These are phyloP conservation scores for Elymnias hypermnestra DNA, from an alignment of 1,140 invertebrate species.

Conservation along the genomic window DNA sequence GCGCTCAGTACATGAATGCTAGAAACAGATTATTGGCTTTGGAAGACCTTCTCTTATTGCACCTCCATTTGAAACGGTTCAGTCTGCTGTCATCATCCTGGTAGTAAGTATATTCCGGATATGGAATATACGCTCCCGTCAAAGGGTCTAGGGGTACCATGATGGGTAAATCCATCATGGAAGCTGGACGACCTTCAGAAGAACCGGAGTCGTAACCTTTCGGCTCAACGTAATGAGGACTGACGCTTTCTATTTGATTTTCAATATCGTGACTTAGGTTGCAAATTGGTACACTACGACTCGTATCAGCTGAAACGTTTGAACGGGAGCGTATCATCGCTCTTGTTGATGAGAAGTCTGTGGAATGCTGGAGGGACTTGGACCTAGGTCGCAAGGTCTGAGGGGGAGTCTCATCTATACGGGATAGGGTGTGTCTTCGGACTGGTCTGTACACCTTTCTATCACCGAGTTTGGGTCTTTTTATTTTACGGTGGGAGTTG, in stretches of 20 bases:
- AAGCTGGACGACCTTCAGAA: slow-evolving; percentile 44
- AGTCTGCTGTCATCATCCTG: slow-evolving; percentile 39
- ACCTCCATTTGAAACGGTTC: slow-evolving; percentile 42
- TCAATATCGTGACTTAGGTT: slow-evolving; percentile 50
- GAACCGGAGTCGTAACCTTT: slow-evolving; percentile 43
- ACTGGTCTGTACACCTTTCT: slow-evolving; percentile 55
- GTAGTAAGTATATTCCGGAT: slow-evolving; percentile 59
- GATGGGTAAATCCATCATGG: slow-evolving; percentile 55
- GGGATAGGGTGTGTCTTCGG: slow-evolving; percentile 54
- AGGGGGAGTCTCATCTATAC: slow-evolving; percentile 63
- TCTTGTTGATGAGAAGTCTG: slow-evolving; percentile 52
- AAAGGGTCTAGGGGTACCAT: slow-evolving; percentile 50
- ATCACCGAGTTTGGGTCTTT: slow-evolving; percentile 46
- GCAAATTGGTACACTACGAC: slow-evolving; percentile 60
- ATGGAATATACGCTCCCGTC: slow-evolving; percentile 54
- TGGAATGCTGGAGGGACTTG: slow-evolving; percentile 51
- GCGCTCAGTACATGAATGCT: slow-evolving; percentile 72
- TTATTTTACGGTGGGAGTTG: slow-evolving; percentile 57
- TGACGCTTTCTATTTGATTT: slow-evolving; percentile 33
- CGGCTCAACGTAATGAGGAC: slow-evolving; percentile 60
- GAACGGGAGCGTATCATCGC: slow-evolving; percentile 47
- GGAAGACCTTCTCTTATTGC: slow-evolving; percentile 38
- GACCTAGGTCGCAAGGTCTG: slow-evolving; percentile 36
- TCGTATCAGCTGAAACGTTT: slow-evolving; percentile 59
- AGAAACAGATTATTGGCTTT: slow-evolving; percentile 69